These are phyloP conservation scores for Aromia moschata DNA, from an alignment of 2,888 invertebrate species.

Conservation along the genomic window DNA sequence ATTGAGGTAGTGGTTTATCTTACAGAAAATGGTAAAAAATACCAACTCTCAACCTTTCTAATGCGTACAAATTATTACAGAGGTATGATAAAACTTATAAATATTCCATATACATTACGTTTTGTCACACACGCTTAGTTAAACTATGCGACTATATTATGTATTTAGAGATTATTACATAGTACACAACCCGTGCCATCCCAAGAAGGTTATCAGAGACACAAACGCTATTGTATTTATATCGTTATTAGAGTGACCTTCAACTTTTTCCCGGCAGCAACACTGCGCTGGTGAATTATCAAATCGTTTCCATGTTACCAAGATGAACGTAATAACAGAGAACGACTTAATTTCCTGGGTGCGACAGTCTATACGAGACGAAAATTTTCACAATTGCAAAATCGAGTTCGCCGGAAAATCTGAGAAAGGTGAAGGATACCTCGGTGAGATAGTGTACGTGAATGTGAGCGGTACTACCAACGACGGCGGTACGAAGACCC, in stretches of 20 bases:
- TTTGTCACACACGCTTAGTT: too few relatives aligned
- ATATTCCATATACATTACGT: too few relatives aligned
- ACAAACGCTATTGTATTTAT: not conserved
- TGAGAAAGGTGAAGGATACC: constrained; percentile 43
- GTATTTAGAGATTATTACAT: too few relatives aligned
- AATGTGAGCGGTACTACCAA: constrained; percentile 25
- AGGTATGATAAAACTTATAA: too few relatives aligned
- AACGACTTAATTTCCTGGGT: not conserved
- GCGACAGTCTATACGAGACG: not conserved
- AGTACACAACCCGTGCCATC: too few relatives aligned
- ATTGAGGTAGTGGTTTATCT: too few relatives aligned
- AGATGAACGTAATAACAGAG: not conserved
- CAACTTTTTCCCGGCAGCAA: not conserved
- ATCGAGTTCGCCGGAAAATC: constrained; percentile 34
- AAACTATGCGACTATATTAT: too few relatives aligned
- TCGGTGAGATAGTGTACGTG: constrained; percentile 42
- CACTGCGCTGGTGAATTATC: too few relatives aligned
- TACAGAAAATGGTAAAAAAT: too few relatives aligned
- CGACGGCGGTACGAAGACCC: constrained; percentile 13
- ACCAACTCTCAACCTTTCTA: too few relatives aligned
- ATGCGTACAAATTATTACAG: too few relatives aligned
- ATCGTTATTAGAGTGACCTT: not conserved
- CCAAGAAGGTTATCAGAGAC: not conserved
- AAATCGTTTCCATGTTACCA: too few relatives aligned
- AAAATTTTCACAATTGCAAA: constrained; percentile 21